A percentile compares a stretch with the other conserved stretches of the same genome.
phyloP scores from a whole-genome alignment of 2,888 invertebrate genomes.

The Holacanthella duospinosa region DNA sequence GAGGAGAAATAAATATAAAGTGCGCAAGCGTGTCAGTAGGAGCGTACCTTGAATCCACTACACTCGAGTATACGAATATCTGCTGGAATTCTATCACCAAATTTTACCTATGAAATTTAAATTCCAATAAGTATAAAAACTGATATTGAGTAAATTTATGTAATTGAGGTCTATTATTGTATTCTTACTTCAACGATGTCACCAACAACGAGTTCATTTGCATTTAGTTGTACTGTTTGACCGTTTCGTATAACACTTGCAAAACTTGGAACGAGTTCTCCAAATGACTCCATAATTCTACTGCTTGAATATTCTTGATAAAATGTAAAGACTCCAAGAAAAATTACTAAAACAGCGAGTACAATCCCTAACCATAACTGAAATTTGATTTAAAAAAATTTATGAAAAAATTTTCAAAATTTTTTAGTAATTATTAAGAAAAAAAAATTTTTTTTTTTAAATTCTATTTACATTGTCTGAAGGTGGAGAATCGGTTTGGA shows the following conservation, averaged over 20 bases:
- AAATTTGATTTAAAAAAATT: slow-evolving; percentile 6
- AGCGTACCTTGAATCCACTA: slow-evolving; percentile 47
- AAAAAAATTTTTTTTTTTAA: neutral
- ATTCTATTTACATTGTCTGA: slow-evolving; percentile 28
- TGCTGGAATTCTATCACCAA: slow-evolving; percentile 51
- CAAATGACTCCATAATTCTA: slow-evolving; percentile 50
- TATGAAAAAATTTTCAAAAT: neutral
- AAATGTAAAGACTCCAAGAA: slow-evolving; percentile 49
- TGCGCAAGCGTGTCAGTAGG: too few species aligned
- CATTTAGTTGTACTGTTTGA: slow-evolving; percentile 16
- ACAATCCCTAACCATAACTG: slow-evolving; percentile 48
- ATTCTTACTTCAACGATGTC: slow-evolving; percentile 17
- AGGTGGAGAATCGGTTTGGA: slow-evolving; percentile 21
- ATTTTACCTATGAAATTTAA: slow-evolving; percentile 44
- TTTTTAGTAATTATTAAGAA: neutral
- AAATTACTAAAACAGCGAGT: slow-evolving; percentile 46
- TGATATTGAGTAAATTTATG: neutral
- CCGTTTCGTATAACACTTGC: slow-evolving; percentile 33
- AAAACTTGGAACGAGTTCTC: slow-evolving; percentile 47
- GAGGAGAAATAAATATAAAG: too few species aligned
- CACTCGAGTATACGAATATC: slow-evolving; percentile 49
- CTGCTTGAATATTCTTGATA: slow-evolving; percentile 46
- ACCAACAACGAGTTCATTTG: slow-evolving; percentile 16
- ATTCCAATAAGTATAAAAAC: neutral
- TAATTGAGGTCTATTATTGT: too few species aligned